These are phyloP conservation scores for Caenorhabditis sp. DNA, from an alignment of 2,888 invertebrate species.

Conservation along the genomic window DNA sequence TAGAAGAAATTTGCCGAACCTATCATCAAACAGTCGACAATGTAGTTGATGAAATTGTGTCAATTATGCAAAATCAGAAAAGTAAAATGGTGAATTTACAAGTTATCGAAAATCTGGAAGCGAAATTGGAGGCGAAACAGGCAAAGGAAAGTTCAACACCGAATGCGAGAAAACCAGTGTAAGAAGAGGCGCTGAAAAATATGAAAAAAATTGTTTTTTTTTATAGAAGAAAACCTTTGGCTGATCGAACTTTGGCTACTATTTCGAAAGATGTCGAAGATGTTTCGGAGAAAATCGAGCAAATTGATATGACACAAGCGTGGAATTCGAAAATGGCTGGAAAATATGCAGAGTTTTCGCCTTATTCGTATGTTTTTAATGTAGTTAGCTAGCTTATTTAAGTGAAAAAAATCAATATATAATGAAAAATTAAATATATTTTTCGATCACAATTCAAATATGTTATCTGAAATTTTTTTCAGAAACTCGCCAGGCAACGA, in stretches of 20 bases:
- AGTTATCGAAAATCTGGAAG: constrained; percentile 15
- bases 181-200: not conserved
- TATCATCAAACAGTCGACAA: constrained; percentile 27
- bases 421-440: too few species aligned
- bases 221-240: constrained; percentile 15
- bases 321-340: constrained; percentile 6
- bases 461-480: too few species aligned
- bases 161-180: constrained; percentile 26
- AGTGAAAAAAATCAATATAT: too few species aligned
- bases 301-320: constrained; percentile 8
- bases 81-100: constrained; percentile 15
- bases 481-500: constrained; percentile 27
- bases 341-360: constrained; percentile 28
- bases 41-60: constrained; percentile 26
- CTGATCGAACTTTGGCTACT: constrained; percentile 19
- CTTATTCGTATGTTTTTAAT: constrained; percentile 13
- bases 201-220: not conserved
- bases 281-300: not conserved
- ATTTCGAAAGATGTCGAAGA: constrained; percentile 8
- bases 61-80: constrained; percentile 17
- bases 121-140: constrained; percentile 7
- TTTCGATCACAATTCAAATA: too few species aligned
- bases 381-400: too few species aligned
- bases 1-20: constrained; percentile 18
- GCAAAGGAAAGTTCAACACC: constrained; percentile 18